phyloP scores from a whole-genome alignment of 2,797 vertebrate species.

The Hirundo rustica region DNA sequence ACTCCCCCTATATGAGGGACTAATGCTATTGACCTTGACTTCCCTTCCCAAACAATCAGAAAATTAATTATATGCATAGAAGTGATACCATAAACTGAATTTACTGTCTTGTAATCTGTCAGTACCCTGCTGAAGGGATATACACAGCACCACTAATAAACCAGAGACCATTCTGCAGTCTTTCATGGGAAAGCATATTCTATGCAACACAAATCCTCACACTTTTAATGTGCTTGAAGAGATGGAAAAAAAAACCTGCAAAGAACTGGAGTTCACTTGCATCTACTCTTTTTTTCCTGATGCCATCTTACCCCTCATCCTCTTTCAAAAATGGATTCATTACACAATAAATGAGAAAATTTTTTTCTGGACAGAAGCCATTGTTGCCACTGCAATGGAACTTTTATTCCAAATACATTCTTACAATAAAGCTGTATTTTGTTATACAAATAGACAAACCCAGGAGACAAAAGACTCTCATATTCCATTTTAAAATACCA shows the following conservation, averaged over 20 bases:
- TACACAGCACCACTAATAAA: not conserved
- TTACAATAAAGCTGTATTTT: conserved; percentile 42
- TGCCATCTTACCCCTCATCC: not conserved
- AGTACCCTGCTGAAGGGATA: not conserved
- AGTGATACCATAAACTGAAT: not conserved
- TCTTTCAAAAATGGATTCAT: not conserved
- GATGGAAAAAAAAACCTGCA: not conserved
- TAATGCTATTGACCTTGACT: not conserved
- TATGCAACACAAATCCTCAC: not conserved
- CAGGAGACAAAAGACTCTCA: not conserved
- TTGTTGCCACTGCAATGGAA: conserved; percentile 19
- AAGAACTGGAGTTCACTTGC: not conserved
- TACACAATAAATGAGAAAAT: not conserved
- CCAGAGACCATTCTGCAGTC: not conserved
- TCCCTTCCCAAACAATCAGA: not conserved
- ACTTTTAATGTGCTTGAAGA: not conserved
- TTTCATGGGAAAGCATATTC: not conserved
- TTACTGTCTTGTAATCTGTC: not conserved
- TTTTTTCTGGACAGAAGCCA: not conserved
- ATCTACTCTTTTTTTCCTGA: not conserved
- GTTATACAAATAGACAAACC: conserved; percentile 24
- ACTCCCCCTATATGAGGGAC: not conserved
- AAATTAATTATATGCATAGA: not conserved
- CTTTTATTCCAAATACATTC: conserved; percentile 62
- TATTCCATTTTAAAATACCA: not conserved